Evolutionary conservation across 2,113 vertebrate genomes (phyloP).

Genomic region (Brachyhypopomus occidentalis): DNA sequence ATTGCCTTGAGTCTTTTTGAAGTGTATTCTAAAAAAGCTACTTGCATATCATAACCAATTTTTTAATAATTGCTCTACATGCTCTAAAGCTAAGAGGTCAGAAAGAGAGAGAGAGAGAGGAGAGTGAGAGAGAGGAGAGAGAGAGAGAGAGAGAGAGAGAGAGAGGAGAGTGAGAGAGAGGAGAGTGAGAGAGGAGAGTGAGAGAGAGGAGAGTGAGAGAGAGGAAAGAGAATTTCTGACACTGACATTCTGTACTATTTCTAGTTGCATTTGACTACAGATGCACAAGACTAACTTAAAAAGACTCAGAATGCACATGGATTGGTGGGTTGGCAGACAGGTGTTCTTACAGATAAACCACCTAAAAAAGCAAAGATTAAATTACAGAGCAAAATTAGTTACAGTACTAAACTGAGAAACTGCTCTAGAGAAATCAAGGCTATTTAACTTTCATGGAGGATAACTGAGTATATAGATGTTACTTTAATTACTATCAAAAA

Average conservation of each 20-base stretch:
- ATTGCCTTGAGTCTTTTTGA: conserved; percentile 50
- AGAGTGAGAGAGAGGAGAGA: background rate
- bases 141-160: background rate
- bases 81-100: conserved; percentile 32
- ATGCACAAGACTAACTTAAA: too few relatives aligned
- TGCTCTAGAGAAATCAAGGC: conserved; percentile 4
- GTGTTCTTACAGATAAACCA: background rate
- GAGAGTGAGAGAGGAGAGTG: background rate
- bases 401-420: conserved; percentile 2
- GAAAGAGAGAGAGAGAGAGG: background rate
- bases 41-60: conserved; percentile 42
- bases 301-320: too few relatives aligned
- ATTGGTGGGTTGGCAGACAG: too few relatives aligned
- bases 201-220: background rate
- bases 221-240: background rate
- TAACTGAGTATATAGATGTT: conserved; percentile 39
- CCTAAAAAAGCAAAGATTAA: background rate
- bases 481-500: conserved; percentile 53
- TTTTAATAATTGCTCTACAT: conserved; percentile 26
- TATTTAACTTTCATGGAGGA: conserved; percentile 18
- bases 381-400: background rate
- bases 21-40: conserved; percentile 30
- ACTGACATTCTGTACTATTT: conserved; percentile 22
- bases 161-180: background rate
- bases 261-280: background rate